Evolutionary conservation across 2,113 vertebrate species (phyloP).

Genomic region (Gallinago undulata): DNA sequence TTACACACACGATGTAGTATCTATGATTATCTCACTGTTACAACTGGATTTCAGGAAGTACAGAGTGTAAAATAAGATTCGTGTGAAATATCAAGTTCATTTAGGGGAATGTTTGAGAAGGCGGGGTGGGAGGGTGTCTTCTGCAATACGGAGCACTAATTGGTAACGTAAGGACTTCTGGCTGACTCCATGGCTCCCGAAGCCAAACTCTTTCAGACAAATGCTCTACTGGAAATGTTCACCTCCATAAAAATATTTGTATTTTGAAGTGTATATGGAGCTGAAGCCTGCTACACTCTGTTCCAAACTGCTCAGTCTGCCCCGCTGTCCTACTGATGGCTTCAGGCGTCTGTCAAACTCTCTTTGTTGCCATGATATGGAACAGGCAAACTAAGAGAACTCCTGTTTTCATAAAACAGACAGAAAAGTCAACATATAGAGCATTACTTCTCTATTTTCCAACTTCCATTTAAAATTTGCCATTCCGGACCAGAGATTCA

Average conservation of each 20-base stretch:
- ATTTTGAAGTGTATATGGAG: background rate
- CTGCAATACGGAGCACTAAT: background rate
- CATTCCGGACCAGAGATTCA: background rate
- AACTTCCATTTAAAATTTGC: background rate
- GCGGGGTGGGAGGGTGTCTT: no score
- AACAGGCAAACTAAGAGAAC: background rate
- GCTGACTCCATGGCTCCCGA: background rate
- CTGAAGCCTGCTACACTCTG: background rate
- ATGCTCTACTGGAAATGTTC: background rate
- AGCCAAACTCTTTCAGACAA: background rate
- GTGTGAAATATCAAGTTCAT: background rate
- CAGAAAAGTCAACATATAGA: background rate
- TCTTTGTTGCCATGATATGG: background rate
- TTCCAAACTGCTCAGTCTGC: background rate
- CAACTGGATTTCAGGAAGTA: background rate
- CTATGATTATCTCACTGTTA: background rate
- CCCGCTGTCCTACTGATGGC: background rate
- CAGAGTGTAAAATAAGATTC: background rate
- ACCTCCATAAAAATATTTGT: background rate
- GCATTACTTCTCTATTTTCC: background rate
- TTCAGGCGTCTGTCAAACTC: background rate
- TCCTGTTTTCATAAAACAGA: background rate
- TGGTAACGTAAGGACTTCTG: background rate
- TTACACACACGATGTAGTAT: background rate
- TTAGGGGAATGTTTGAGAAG: background rate